These are phyloP conservation scores for Meandrina meandrites DNA, from an alignment of 92 coral and sea anemone species.

Conservation along the genomic window DNA sequence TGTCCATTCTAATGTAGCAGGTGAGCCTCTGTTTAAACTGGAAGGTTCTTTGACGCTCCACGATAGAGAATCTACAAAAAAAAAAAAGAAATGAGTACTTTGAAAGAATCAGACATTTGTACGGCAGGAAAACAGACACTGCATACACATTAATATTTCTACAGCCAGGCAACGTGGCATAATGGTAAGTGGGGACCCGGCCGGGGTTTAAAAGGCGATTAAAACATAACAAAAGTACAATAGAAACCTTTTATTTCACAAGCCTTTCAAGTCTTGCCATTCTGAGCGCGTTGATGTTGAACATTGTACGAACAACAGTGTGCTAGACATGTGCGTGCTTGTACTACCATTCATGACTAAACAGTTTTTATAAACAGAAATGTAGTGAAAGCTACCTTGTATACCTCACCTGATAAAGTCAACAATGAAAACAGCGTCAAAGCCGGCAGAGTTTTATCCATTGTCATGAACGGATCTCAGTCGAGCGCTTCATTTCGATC, in stretches of 20 bases:
- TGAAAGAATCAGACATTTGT: too few relatives aligned
- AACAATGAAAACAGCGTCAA: slow-evolving; percentile 17
- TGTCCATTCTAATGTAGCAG: slow-evolving; percentile 61
- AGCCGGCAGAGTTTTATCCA: neutral
- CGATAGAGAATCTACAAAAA: slow-evolving; percentile 33
- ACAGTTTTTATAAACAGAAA: too few relatives aligned
- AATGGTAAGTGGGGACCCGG: neutral
- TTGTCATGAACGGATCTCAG: neutral
- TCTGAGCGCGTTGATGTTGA: too few relatives aligned
- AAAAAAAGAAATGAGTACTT: neutral
- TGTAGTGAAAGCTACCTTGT: too few relatives aligned
- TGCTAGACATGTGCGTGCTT: too few relatives aligned
- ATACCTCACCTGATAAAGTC: neutral
- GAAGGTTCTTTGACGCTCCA: slow-evolving; percentile 32
- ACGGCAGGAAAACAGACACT: neutral
- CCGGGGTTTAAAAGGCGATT: neutral
- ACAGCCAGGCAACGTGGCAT: neutral
- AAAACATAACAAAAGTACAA: neutral
- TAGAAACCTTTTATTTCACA: neutral
- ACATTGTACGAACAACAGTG: too few relatives aligned
- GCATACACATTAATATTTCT: neutral
- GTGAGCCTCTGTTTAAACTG: slow-evolving; percentile 42
- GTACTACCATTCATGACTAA: too few relatives aligned
- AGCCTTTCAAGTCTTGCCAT: too few relatives aligned
- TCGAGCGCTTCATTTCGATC: neutral